Base-by-base conservation (phyloP, 2,797 vertebrate species). In the Picus viridis region DNA sequence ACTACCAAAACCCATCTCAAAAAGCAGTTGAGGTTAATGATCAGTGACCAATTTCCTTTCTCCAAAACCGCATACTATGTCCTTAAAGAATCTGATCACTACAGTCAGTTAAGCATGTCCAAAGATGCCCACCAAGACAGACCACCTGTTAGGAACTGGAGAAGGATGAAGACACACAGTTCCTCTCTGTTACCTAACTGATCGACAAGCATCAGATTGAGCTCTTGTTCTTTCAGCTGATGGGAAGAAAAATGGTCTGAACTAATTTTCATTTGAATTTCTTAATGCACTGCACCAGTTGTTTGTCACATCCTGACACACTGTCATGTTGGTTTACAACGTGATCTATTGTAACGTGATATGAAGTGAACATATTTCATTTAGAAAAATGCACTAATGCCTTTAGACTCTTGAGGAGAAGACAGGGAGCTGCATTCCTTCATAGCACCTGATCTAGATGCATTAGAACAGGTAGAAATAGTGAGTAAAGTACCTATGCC, bases 251-350 rank as follows among this genome's bases (percentile, higher is more conserved):
- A 91, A 92, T 83, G 83, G 62, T 87, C 92, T 71, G 43, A 79
- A 90, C 51, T 92, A 58, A 95, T 92, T 95, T 96, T 82, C 85
- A 94, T 96, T 97, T 96, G 94, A 83, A 95, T 92, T 95, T 87
- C 92, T 89, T 94, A 88, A 96, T 96, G 91, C 76, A 47, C n/a
- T 18, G 3, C 69, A 76, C 94, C 53, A 84, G 77, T 84, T 92
- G 93, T 82, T 96, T 75, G 94, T 96, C 94, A 93, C 89, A 94
- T 72, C 30, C 83, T 94, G 88, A 94, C 81, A 83, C 0, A 9
- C 82, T 88, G 82, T 94, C 91, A 92, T 54, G 67, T 78, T 92
- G 89, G 81, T 92, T 93, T 73, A 95, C 87, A 95, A 34, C 43
- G 12, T 94, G 90, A 93, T 94, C 75, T 45, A 93, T 86, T 80